Evolutionary conservation across 2,113 vertebrate genomes (phyloP).

Genomic region (Stegastes partitus): DNA sequence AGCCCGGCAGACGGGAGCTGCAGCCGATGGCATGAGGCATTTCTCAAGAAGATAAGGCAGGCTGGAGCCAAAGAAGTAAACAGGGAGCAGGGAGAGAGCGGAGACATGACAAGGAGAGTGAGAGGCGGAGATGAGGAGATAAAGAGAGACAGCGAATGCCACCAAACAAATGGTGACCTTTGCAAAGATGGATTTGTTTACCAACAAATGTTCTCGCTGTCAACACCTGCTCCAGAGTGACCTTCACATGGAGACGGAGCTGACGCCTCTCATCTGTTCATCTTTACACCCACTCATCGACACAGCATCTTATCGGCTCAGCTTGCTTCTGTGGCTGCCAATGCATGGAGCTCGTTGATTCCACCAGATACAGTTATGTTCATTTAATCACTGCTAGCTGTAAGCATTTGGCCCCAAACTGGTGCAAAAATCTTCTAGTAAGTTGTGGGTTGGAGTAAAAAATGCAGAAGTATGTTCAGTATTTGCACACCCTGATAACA

Average conservation of each 20-base stretch:
- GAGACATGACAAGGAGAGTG: not conserved
- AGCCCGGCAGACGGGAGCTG: conserved; percentile 66
- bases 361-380: conserved; percentile 66
- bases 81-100: conserved; percentile 69
- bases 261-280: conserved; percentile 89
- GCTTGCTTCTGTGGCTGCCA: conserved; percentile 33
- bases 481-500: too few relatives aligned
- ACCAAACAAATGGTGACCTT: conserved; percentile 93
- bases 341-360: conserved; percentile 45
- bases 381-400: conserved; percentile 55
- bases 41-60: conserved; percentile 45
- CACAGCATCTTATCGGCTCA: conserved; percentile 39
- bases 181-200: conserved; percentile 97
- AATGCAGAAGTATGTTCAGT: too few relatives aligned
- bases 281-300: conserved; percentile 77
- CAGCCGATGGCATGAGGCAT: conserved; percentile 72
- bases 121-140: not conserved
- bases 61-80: conserved; percentile 39
- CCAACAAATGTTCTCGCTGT: conserved; percentile 87
- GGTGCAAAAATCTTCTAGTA: not conserved
- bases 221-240: conserved; percentile 85
- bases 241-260: conserved; percentile 89
- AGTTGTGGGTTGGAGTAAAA: too few relatives aligned
- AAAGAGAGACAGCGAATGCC: conserved; percentile 66
- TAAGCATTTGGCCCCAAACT: conserved; percentile 8